Percentiles rank a stretch among this genome's conserved stretches.
Conservation (phyloP, 2,797 vertebrate species). For the Gobionotothen gibberifrons region DNA sequence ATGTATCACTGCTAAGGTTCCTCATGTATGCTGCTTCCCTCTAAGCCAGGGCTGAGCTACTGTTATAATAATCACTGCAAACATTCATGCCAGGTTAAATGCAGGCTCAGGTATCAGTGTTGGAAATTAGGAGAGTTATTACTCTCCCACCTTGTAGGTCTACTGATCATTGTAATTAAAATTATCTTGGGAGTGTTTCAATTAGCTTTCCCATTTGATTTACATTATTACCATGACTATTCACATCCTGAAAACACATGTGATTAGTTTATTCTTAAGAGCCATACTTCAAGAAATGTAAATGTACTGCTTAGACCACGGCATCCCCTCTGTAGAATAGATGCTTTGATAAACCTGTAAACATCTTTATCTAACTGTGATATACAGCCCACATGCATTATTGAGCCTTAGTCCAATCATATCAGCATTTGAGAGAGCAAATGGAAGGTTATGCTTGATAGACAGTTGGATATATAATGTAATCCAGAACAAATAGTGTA, state of each 20-base stretch:
- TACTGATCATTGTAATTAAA: slow-evolving; percentile 26
- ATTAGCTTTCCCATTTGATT: not conserved
- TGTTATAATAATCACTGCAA: not conserved
- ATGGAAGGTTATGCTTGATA: too few species aligned
- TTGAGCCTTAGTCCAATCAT: too few species aligned
- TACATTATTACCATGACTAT: not conserved
- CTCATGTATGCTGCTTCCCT: not conserved
- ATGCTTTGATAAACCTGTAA: too few species aligned
- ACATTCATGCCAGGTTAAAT: not conserved
- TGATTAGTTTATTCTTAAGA: not conserved
- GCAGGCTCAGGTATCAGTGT: slow-evolving; percentile 22
- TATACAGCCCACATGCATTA: too few species aligned
- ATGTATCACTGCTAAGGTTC: not conserved
- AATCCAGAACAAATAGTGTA: too few species aligned
- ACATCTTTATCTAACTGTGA: too few species aligned
- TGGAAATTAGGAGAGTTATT: slow-evolving; percentile 30
- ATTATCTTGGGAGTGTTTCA: slow-evolving; percentile 5
- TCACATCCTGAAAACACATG: not conserved
- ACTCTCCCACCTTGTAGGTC: not conserved
- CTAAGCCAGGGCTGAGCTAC: not conserved
- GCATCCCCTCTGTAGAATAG: slow-evolving; percentile 26
- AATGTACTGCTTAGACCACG: not conserved
- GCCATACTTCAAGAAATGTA: not conserved
- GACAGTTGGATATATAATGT: too few species aligned
- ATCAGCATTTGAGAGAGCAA: too few species aligned